Evolutionary conservation across 2,797 vertebrate species (phyloP).

Genomic region (Hafferia zeledoni): DNA sequence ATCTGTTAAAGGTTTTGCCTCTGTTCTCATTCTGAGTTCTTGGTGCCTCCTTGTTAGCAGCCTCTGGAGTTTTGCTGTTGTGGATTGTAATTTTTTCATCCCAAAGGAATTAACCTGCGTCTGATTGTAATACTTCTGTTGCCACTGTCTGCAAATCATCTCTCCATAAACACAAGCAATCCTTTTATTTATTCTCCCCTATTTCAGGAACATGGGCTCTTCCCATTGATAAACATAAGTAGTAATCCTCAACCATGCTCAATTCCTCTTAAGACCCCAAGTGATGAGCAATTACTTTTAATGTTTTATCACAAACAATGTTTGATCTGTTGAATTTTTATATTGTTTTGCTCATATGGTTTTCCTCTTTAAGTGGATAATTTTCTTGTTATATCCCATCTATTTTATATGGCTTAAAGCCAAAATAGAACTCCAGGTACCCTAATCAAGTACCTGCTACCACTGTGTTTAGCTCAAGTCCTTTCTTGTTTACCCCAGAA

Average conservation of each 20-base stretch:
- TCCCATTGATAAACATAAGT: neutral
- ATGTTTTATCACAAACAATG: neutral
- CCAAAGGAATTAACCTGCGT: accelerated
- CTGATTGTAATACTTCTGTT: neutral
- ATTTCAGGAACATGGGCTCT: neutral
- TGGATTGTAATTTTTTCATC: neutral
- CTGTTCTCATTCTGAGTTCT: neutral
- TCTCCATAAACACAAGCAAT: neutral
- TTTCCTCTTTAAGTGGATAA: neutral
- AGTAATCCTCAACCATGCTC: neutral
- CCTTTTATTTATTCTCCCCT: neutral
- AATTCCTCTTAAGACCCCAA: neutral
- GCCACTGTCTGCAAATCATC: neutral
- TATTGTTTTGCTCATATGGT: neutral
- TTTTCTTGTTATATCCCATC: neutral
- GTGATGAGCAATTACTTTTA: neutral
- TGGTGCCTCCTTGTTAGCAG: neutral
- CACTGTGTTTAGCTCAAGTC: neutral
- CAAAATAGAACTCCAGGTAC: neutral
- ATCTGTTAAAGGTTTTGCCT: conserved; percentile 21
- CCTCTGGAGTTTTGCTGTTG: neutral
- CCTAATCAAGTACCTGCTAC: neutral
- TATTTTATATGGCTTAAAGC: neutral
- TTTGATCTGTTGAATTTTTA: neutral
- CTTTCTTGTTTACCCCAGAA: neutral